A percentile compares a stretch with the other conserved stretches of the same genome.
Conservation (phyloP, 2,113 vertebrate genomes). For the Leucopsar rothschildi region DNA sequence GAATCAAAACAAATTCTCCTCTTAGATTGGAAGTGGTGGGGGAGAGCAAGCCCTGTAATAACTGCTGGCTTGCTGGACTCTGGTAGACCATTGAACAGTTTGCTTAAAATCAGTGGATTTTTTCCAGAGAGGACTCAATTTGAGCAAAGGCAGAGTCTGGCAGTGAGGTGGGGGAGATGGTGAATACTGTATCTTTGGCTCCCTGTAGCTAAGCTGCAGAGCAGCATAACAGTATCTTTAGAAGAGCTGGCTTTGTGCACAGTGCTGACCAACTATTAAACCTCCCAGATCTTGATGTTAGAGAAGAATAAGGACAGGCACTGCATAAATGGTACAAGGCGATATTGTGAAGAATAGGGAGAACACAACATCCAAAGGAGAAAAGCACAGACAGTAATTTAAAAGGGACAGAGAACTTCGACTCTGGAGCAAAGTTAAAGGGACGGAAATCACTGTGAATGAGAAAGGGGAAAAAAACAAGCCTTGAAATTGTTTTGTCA, state of each 20-base stretch:
- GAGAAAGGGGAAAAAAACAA: not conserved
- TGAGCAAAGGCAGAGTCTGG: not conserved
- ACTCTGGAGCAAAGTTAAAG: not conserved
- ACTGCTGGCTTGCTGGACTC: not conserved
- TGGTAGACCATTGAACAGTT: not conserved
- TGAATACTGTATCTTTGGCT: not conserved
- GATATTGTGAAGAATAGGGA: not conserved
- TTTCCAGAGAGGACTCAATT: not conserved
- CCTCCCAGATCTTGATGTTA: not conserved
- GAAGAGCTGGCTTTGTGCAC: not conserved
- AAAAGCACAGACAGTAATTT: not conserved
- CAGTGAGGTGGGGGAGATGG: not conserved
- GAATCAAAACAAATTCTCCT: not conserved
- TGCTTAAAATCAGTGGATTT: not conserved
- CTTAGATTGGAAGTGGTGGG: not conserved
- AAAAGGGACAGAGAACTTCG: not conserved
- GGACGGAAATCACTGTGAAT: not conserved
- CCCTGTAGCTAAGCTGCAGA: not conserved
- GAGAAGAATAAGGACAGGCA: not conserved
- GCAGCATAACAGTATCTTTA: not conserved
- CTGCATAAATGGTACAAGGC: not conserved
- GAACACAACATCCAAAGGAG: not conserved
- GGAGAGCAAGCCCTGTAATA: not conserved
- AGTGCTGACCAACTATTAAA: not conserved
- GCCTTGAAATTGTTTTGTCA: not conserved